Evolutionary conservation across 1,140 invertebrate genomes (phyloP).

Genomic region (Drosophila jambulina): DNA sequence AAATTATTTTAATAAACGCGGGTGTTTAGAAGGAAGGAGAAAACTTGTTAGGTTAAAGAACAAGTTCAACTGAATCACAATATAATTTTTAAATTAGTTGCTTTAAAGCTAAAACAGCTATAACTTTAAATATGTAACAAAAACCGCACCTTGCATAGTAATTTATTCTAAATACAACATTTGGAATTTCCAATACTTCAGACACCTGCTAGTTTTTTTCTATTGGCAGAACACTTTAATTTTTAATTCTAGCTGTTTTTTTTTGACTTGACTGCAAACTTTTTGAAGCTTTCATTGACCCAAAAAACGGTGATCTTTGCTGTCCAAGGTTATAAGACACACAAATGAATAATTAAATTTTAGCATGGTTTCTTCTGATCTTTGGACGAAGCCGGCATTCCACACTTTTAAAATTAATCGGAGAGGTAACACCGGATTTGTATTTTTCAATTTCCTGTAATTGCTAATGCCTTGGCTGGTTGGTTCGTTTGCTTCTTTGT

Average conservation of each 20-base stretch:
- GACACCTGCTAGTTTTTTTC: not conserved
- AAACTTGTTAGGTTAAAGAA: not conserved
- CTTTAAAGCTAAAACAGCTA: too few species aligned
- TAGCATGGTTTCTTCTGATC: slow-evolving; percentile 14
- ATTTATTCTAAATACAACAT: too few species aligned
- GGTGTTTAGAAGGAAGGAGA: not conserved
- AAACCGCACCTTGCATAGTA: too few species aligned
- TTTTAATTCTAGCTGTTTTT: not conserved
- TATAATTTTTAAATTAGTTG: too few species aligned
- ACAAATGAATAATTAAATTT: slow-evolving; percentile 28
- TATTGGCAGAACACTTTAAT: not conserved
- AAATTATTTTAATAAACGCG: not conserved
- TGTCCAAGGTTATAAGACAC: slow-evolving; percentile 6
- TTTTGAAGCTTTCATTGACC: slow-evolving; percentile 24
- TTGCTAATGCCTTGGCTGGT: slow-evolving; percentile 11
- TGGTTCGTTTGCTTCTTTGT: not conserved
- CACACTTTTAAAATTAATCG: slow-evolving; percentile 31
- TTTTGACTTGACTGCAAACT: not conserved
- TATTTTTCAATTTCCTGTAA: slow-evolving; percentile 45
- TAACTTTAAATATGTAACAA: too few species aligned
- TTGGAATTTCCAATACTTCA: too few species aligned
- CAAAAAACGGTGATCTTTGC: slow-evolving; percentile 20
- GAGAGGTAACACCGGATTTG: slow-evolving; percentile 58
- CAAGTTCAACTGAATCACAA: not conserved
- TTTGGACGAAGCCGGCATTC: slow-evolving; percentile 19